These are phyloP conservation scores for Beris chalybata DNA, from an alignment of 2,888 invertebrate species.

Conservation along the genomic window DNA sequence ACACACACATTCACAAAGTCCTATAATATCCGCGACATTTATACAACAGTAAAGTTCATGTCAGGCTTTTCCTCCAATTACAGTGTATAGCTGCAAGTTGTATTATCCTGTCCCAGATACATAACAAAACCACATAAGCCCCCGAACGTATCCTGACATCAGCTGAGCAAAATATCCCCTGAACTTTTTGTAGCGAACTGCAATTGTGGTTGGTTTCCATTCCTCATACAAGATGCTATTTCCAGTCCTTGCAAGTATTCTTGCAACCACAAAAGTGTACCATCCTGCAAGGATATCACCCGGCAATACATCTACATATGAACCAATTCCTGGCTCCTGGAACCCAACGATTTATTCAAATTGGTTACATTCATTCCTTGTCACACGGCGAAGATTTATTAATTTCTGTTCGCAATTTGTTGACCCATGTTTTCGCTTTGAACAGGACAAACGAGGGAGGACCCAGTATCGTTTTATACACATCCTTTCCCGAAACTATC, in stretches of 20 bases:
- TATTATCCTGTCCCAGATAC: conserved; percentile 30
- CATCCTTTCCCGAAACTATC: neutral
- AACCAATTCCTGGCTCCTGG: neutral
- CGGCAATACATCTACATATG: neutral
- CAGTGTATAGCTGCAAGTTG: conserved; percentile 23
- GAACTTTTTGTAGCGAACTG: conserved; percentile 14
- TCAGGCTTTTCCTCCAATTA: conserved; percentile 25
- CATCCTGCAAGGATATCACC: conserved; percentile 10
- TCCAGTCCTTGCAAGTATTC: conserved; percentile 16
- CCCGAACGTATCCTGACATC: conserved; percentile 16
- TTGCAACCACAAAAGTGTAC: conserved; percentile 26
- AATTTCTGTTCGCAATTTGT: conserved; percentile 17
- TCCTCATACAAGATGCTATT: conserved; percentile 22
- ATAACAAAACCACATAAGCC: conserved; percentile 28
- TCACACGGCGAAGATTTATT: conserved; percentile 18
- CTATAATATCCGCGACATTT: too few relatives aligned
- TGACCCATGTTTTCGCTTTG: conserved; percentile 1
- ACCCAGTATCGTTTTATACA: neutral
- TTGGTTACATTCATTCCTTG: conserved; percentile 34
- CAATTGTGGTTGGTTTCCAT: conserved; percentile 20
- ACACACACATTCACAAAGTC: too few relatives aligned
- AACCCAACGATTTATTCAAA: conserved; percentile 35
- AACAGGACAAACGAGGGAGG: neutral
- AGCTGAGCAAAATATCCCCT: conserved; percentile 25
- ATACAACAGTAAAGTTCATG: conserved; percentile 13